These are phyloP conservation scores for Cotesia congregata DNA, from an alignment of 2,888 invertebrate species.

Conservation along the genomic window DNA sequence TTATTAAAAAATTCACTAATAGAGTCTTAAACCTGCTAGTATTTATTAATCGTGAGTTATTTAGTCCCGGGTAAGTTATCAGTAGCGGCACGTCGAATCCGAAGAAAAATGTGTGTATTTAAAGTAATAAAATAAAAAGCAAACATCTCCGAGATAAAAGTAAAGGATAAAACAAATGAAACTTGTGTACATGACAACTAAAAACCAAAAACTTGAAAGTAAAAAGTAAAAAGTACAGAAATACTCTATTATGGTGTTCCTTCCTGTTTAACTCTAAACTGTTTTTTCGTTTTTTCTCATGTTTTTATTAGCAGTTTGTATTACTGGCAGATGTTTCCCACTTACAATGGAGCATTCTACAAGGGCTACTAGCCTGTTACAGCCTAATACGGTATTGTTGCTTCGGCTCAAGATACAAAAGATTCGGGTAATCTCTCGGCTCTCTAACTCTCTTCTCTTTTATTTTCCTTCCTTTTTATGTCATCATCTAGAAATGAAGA, in stretches of 20 bases:
- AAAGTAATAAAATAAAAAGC: too few species aligned
- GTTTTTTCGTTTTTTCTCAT: conserved; percentile 45
- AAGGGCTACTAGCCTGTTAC: conserved; percentile 56
- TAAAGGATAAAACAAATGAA: too few species aligned
- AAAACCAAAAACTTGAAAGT: too few species aligned
- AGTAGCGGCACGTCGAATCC: too few species aligned
- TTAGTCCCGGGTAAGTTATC: too few species aligned
- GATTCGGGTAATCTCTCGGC: conserved; percentile 56
- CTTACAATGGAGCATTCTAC: conserved; percentile 56
- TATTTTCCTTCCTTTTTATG: conserved; percentile 4
- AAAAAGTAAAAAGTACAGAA: not conserved
- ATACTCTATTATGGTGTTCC: conserved; percentile 30
- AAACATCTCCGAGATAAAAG: too few species aligned
- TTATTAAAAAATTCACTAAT: too few species aligned
- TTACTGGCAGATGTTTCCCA: conserved; percentile 67
- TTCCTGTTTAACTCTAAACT: not conserved
- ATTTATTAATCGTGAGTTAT: too few species aligned
- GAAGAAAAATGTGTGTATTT: too few species aligned
- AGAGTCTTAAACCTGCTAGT: too few species aligned
- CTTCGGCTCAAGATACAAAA: conserved; percentile 57
- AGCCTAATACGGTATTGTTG: conserved; percentile 62
- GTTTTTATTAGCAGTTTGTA: conserved; percentile 69
- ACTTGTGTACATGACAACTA: too few species aligned
- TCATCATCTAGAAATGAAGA: conserved; percentile 6
- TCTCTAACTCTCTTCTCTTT: conserved; percentile 15